phyloP scores from a whole-genome alignment of 1,140 invertebrate species.

The Scaptodrosophila lebanonensis region DNA sequence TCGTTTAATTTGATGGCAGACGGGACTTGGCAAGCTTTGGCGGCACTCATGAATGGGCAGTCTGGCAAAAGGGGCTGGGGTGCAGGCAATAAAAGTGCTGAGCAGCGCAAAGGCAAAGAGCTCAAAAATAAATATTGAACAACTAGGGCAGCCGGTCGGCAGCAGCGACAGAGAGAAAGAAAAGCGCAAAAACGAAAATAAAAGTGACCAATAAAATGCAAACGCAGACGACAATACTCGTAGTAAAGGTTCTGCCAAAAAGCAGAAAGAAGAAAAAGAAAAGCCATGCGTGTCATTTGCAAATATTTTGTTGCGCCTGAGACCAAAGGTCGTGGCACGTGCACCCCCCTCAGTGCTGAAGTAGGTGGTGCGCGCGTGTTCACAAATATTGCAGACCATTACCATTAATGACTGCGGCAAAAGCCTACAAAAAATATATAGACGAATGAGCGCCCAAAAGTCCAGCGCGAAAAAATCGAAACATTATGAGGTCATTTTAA shows the following conservation, averaged over 20 bases:
- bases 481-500: slow-evolving; percentile 68
- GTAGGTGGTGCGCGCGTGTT: no score
- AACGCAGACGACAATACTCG: slow-evolving; percentile 16
- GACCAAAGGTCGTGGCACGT: no score
- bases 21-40: slow-evolving; percentile 46
- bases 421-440: slow-evolving; percentile 49
- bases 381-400: slow-evolving; percentile 65
- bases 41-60: slow-evolving; percentile 39
- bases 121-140: slow-evolving; percentile 17
- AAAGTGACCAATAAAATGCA: slow-evolving; percentile 40
- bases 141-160: slow-evolving; percentile 12
- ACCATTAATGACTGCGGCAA: slow-evolving; percentile 64
- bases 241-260: slow-evolving; percentile 14
- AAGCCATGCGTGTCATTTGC: slow-evolving; percentile 32
- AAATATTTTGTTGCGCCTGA: slow-evolving; percentile 12
- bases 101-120: slow-evolving; percentile 40
- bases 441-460: slow-evolving; percentile 1
- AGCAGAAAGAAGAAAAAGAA: slow-evolving; percentile 9
- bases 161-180: slow-evolving; percentile 8
- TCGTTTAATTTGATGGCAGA: slow-evolving; percentile 62
- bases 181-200: slow-evolving; percentile 37
- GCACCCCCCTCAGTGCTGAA: no score
- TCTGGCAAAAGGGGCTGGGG: slow-evolving; percentile 12
- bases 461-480: slow-evolving; percentile 48
- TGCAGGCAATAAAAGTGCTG: slow-evolving; percentile 30